Evolutionary conservation across 2,797 vertebrate genomes (phyloP), one percentile per base, ranked within the genome.

Genomic region (Pseudochromis fuscus): DNA sequence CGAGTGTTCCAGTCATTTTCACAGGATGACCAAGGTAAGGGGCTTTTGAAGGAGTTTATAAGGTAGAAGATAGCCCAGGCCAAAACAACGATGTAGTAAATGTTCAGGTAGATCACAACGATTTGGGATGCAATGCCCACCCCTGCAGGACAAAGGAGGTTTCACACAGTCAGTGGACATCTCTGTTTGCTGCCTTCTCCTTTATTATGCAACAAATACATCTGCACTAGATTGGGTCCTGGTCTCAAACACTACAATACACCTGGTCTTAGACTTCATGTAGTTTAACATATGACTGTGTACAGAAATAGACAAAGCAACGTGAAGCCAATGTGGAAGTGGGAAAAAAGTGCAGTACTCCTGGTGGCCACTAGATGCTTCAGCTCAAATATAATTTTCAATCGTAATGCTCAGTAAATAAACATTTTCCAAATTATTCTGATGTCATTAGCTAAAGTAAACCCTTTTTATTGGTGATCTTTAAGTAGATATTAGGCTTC

Each of bases 11-110:
- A 99, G 4, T 1, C 1, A 67, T 99, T 95, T 72, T 87, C 86
- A 59, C 97, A 99, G 19, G 77, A 94, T 0, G 95, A 92, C 98
- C 98, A 99, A 0, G 97, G 96, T 5, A 98, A 87, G 1, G 95
- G 91, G 1, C 73, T 80, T 31, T 72, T 83, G 67, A 99, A 97
- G 75, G 95, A 96, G 85, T 92, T 94, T 80, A 93, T 93, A 12
- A 99, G 85, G 85, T 98, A 99, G 83, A 98, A 95, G 18, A 98
- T 80, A 1, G 93, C 93, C 97, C 97, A 99, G 58, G 96, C 94
- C n/a, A 98, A 87, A 63, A 97, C 86, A 58, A 98, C 76, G 5
- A 98, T 96, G 86, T 96, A 96, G 88, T 96, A 97, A 82, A 97
- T 60, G 73, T 96, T 97, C 72, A 96, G 51, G 70, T 96, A 99